Evolutionary conservation across 2,113 vertebrate species (phyloP).

Genomic region (Galbula dea): DNA sequence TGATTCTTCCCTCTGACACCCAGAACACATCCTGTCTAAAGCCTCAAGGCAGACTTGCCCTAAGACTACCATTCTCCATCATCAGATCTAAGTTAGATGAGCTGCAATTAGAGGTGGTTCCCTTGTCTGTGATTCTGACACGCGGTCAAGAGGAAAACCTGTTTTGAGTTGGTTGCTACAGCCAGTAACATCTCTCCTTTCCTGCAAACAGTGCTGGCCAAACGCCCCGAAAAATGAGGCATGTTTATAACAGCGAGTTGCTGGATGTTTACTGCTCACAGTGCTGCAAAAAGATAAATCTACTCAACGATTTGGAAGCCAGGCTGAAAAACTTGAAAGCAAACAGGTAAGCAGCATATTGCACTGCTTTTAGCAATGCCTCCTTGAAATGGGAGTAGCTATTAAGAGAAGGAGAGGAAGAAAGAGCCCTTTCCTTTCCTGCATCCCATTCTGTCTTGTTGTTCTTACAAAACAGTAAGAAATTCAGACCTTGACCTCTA

Average conservation of each 20-base stretch:
- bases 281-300: slow-evolving; percentile 96
- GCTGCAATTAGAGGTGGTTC: background rate
- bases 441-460: background rate
- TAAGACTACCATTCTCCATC: background rate
- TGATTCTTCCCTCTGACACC: background rate
- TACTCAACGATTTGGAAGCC: slow-evolving; percentile 93
- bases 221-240: slow-evolving; percentile 88
- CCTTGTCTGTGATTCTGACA: background rate
- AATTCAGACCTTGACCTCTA: background rate
- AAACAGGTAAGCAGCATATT: slow-evolving; percentile 82
- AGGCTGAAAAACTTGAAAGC: slow-evolving; percentile 92
- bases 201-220: slow-evolving; percentile 84
- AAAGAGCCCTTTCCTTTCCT: background rate
- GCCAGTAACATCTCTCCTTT: slow-evolving; percentile 55
- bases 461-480: background rate
- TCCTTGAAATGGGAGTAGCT: background rate
- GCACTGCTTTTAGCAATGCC: background rate
- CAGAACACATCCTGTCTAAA: background rate
- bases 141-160: background rate
- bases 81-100: background rate
- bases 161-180: background rate
- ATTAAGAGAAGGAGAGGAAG: background rate
- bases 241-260: slow-evolving; percentile 80
- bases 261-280: slow-evolving; percentile 94
- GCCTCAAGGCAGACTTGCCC: background rate